Conservation (phyloP, 2,888 invertebrate genomes). For the Sarcophaga rosellei region DNA sequence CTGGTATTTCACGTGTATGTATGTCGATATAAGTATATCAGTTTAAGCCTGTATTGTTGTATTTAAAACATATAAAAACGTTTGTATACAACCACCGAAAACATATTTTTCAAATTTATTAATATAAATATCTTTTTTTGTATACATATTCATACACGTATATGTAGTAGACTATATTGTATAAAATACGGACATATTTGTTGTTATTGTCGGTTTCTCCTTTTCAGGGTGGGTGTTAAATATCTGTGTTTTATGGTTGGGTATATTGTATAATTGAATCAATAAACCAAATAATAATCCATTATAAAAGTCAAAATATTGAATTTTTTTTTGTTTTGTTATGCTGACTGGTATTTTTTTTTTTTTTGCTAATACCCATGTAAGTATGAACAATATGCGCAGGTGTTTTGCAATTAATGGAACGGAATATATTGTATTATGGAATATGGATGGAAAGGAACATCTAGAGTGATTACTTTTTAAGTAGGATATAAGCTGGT, state of each 20-base stretch:
- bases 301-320: conserved; percentile 66
- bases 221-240: conserved; percentile 15
- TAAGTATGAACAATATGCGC: background rate
- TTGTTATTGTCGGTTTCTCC: conserved; percentile 28
- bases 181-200: conserved; percentile 36
- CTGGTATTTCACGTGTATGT: conserved; percentile 26
- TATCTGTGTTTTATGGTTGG: conserved; percentile 8
- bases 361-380: background rate
- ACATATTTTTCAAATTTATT: conserved; percentile 76
- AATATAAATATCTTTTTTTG: conserved; percentile 72
- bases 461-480: background rate
- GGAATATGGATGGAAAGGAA: background rate
- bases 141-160: background rate
- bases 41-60: background rate
- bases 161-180: conserved; percentile 18
- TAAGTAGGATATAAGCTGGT: background rate
- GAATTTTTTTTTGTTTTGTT: conserved; percentile 40
- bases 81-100: conserved; percentile 68
- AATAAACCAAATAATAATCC: conserved; percentile 67
- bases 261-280: conserved; percentile 33
- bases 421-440: background rate
- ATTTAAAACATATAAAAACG: conserved; percentile 37
- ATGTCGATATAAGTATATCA: conserved; percentile 8
- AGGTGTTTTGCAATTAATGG: background rate
- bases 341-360: conserved; percentile 25